Evolutionary conservation across 2,888 invertebrate genomes (phyloP).

Genomic region (Linyphia triangularis): DNA sequence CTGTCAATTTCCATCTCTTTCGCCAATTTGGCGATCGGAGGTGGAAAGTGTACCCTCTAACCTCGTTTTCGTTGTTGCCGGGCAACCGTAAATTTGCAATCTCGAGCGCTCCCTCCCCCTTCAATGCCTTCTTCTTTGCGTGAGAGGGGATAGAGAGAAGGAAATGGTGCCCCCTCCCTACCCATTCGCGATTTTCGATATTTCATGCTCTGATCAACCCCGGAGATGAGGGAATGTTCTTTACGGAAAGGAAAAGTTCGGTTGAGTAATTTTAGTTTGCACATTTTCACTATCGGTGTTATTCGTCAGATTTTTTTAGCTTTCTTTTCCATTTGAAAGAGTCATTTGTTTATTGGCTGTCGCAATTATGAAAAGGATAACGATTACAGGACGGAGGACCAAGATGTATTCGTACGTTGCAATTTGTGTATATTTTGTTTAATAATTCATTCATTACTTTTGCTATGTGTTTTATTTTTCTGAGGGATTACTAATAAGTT

Average conservation of each 20-base stretch:
- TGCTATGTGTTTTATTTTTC: too few species aligned
- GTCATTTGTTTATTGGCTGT: neutral
- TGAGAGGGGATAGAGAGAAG: neutral
- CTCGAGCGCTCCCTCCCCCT: neutral
- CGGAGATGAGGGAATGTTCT: neutral
- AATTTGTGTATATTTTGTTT: too few species aligned
- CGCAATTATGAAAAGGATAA: too few species aligned
- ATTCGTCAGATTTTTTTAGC: neutral
- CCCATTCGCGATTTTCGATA: slow-evolving; percentile 4
- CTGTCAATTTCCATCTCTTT: slow-evolving; percentile 13
- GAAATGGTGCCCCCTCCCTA: neutral
- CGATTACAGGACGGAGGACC: too few species aligned
- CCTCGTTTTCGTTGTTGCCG: slow-evolving; percentile 29
- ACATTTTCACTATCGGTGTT: neutral
- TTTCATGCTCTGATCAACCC: slow-evolving; percentile 35
- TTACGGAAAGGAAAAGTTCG: neutral
- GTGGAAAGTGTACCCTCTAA: slow-evolving; percentile 21
- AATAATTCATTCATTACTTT: too few species aligned
- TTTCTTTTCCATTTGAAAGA: neutral
- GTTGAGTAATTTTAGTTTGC: slow-evolving; percentile 13
- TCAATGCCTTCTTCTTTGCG: neutral
- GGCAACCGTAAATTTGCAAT: slow-evolving; percentile 52
- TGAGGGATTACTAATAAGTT: too few species aligned
- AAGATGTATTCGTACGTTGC: too few species aligned
- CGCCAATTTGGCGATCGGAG: slow-evolving; percentile 39